A percentile compares a stretch with the other conserved stretches of the same genome.
Conservation (phyloP, 2,113 vertebrate species). For the Triplophysa tibetana region DNA sequence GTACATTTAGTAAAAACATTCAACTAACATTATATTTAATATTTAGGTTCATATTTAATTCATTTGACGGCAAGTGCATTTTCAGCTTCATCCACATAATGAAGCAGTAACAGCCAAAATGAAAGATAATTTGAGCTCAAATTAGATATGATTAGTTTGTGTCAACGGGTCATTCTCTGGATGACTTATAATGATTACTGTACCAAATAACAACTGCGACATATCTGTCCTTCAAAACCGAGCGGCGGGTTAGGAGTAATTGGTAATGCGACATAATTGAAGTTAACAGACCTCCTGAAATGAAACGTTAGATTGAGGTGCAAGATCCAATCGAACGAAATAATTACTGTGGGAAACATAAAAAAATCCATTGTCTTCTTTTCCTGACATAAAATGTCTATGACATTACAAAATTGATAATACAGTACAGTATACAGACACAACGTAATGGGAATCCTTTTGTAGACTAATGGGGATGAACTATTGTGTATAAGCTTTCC, state of each 20-base stretch:
- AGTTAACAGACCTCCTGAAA: conserved; percentile 9
- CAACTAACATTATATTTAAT: neutral
- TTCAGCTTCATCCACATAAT: neutral
- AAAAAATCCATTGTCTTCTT: neutral
- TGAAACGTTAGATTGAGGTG: conserved; percentile 5
- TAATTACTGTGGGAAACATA: conserved; percentile 10
- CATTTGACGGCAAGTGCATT: neutral
- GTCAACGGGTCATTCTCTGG: neutral
- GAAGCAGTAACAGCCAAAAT: neutral
- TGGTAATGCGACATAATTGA: conserved; percentile 12
- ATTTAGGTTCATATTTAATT: neutral
- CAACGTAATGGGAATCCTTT: too few relatives aligned
- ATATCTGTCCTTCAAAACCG: conserved; percentile 5
- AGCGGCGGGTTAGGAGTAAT: neutral
- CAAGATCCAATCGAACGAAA: neutral
- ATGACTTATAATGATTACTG: conserved; percentile 26
- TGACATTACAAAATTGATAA: neutral
- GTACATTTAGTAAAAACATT: neutral
- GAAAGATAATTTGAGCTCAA: conserved; percentile 17
- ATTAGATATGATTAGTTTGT: conserved; percentile 18
- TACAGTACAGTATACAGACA: too few relatives aligned
- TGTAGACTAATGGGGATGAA: too few relatives aligned
- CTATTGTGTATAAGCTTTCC: too few relatives aligned
- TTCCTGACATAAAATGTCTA: neutral
- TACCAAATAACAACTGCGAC: neutral